Base-by-base conservation (phyloP, 2,797 vertebrate genomes). In the Eulemur coronatus region DNA sequence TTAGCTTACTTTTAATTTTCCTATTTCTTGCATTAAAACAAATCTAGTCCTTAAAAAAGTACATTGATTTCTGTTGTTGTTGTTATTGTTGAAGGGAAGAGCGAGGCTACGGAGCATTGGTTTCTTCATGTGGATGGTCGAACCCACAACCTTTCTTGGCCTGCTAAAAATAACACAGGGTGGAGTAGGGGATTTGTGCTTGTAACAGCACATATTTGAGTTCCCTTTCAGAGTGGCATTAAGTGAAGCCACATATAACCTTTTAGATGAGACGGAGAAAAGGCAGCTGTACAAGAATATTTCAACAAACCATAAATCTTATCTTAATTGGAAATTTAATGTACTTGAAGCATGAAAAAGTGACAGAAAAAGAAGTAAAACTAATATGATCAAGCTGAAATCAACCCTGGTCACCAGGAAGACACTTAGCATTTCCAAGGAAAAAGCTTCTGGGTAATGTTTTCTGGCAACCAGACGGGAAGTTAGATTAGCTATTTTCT, bases 381-480 rank as follows among this genome's bases (percentile, higher is more conserved):
- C 55, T 70, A 85, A 89, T 92, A 82, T 3, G 35, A 94, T 92
- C 87, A 92, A 92, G 73, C 76, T 35, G 73, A 88, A 88, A 84
- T 80, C 30, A 38, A 59, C 73, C 7, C 55, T 75, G 84, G 80
- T 95, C 91, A 80, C 30, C 65, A 79, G 81, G 0, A 92, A 95
- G 96, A 91, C 59, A 55, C 85, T 96, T 78, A 78, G 73, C 55
- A 17, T 95, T 82, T 96, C 87, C 89, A 76, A 89, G 55, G 97
- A 73, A 97, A 95, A 75, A 41, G 75, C 76, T 96, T 82, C 72
- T 30, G 93, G 79, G n/a, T 94, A 73, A 50, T 81, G 75, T 97
- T 97, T 97, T 96, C 93, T 85, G 96, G 92, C 96, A 95, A 86
- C 92, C 97, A 98, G 90, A 96, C 97, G 95, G 92, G 87, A 96